Evolutionary conservation across 1,140 invertebrate genomes (phyloP), one percentile per base, ranked within the genome.

Genomic region (Temnothorax longispinosus): DNA sequence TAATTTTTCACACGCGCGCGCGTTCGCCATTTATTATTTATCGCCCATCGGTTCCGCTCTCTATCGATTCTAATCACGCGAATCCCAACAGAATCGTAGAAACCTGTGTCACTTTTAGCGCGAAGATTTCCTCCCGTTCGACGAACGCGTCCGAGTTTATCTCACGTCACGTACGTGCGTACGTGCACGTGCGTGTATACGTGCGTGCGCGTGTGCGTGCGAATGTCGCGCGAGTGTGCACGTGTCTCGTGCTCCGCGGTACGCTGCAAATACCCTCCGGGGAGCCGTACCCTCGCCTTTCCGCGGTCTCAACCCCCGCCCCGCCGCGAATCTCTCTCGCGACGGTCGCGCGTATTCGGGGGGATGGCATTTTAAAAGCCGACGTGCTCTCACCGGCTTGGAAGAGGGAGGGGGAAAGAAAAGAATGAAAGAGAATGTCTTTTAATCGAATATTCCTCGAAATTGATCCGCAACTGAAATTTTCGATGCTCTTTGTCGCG

Each of bases 211-310:
- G 21, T 8, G 11, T 18, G 35, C 38, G 15, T 8, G 18, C 38
- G 21, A 38, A 15, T 18, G 32, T 52, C 8, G 11, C 50, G 21
- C 74, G 15, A 44, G 35, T 62, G 60, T n/a, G 56, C 75, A 38
- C 62, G 84, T 54, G 52, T 60, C 44, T 50, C 38, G n/a, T 58
- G 77, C n/a, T 56, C 6, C 54, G 54, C 44, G 69, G 27, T 72
- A 21, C n/a, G 50, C 72, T 86, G 87, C 84, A 78, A 88, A 87
- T 78, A 88, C 62, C 67, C 84, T 86, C 64, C 60, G 11, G 84
- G 84, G 81, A 86, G 64, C 21, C 60, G 54, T 87, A 85, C 56
- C 62, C 64, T 60, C 60, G 82, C 50, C 32, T 86, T 71, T 71
- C 85, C 21, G 44, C 44, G 64, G 44, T 5, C 47, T 82, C 65